Conservation (phyloP, 1,140 invertebrate genomes). For the Drosophila baimaii region DNA sequence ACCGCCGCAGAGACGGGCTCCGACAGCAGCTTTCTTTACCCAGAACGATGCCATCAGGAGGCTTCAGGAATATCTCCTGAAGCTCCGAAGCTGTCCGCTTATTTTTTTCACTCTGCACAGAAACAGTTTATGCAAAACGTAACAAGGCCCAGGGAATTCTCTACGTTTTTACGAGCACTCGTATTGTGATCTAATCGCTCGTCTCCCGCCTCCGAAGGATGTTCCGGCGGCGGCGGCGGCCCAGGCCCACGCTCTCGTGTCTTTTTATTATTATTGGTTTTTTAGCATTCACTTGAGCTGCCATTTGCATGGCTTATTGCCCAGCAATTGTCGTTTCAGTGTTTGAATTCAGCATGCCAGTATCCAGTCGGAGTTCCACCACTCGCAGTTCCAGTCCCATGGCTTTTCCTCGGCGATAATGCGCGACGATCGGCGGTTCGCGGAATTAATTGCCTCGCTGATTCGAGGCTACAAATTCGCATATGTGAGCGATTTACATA, state of each 20-base stretch:
- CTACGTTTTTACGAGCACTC: constrained; percentile 48
- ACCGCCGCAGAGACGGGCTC: constrained; percentile 9
- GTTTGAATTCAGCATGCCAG: constrained; percentile 8
- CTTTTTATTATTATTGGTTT: constrained; percentile 80
- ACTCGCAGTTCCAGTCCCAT: background rate
- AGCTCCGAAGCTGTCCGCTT: constrained; percentile 31
- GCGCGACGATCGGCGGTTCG: constrained; percentile 61
- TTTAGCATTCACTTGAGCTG: constrained; percentile 70
- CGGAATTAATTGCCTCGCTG: constrained; percentile 76
- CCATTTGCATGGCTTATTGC: constrained; percentile 78
- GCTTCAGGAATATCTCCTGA: constrained; percentile 41
- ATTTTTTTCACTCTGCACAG: constrained; percentile 68
- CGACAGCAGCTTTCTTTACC: constrained; percentile 71
- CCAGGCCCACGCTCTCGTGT: constrained; percentile 71
- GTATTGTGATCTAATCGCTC: constrained; percentile 75
- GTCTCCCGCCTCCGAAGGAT: constrained; percentile 58
- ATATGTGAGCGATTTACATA: constrained; percentile 28
- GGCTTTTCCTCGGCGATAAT: constrained; percentile 60
- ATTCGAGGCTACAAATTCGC: constrained; percentile 56
- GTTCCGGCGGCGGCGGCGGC: constrained; percentile 29
- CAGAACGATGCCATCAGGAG: constrained; percentile 78
- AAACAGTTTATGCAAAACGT: constrained; percentile 77
- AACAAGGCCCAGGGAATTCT: constrained; percentile 65
- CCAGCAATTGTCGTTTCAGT: constrained; percentile 68
- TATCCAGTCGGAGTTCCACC: background rate